phyloP scores from a whole-genome alignment of 2,888 invertebrate genomes.

The Drosophila borborema region DNA sequence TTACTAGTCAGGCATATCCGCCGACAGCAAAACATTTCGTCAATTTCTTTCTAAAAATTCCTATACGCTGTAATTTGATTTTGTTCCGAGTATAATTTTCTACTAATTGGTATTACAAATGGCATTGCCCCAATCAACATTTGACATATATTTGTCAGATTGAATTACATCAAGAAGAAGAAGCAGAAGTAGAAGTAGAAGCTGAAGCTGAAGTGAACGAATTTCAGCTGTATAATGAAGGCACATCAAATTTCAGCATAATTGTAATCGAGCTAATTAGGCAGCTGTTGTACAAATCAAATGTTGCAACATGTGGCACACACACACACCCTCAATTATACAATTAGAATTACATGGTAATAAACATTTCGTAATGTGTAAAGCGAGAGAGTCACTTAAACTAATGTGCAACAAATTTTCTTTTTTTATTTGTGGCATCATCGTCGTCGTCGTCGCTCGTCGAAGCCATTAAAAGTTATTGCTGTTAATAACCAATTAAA shows the following conservation, averaged over 20 bases:
- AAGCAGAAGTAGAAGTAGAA: neutral
- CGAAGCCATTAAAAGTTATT: slow-evolving; percentile 67
- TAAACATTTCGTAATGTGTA: slow-evolving; percentile 51
- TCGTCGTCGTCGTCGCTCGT: slow-evolving; percentile 14
- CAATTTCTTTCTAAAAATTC: neutral
- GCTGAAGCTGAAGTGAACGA: neutral
- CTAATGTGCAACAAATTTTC: slow-evolving; percentile 27
- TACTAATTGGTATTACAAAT: slow-evolving; percentile 36
- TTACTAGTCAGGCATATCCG: neutral
- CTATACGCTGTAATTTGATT: slow-evolving; percentile 7
- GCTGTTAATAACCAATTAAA: slow-evolving; percentile 75
- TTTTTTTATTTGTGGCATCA: neutral
- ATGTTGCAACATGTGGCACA: slow-evolving; percentile 47
- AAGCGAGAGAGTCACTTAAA: slow-evolving; percentile 30
- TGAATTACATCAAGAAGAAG: neutral
- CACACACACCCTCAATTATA: slow-evolving; percentile 40
- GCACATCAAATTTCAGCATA: slow-evolving; percentile 21
- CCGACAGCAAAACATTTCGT: neutral
- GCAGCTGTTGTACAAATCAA: slow-evolving; percentile 39
- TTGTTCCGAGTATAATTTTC: neutral
- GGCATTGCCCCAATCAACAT: slow-evolving; percentile 7
- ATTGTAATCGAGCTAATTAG: slow-evolving; percentile 51
- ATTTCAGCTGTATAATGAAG: slow-evolving; percentile 15
- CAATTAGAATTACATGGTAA: slow-evolving; percentile 47
- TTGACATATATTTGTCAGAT: slow-evolving; percentile 26